Evolutionary conservation across 2,888 invertebrate genomes (phyloP), one percentile per base, ranked within the genome.

Genomic region (Nephrocerus scutellatus): DNA sequence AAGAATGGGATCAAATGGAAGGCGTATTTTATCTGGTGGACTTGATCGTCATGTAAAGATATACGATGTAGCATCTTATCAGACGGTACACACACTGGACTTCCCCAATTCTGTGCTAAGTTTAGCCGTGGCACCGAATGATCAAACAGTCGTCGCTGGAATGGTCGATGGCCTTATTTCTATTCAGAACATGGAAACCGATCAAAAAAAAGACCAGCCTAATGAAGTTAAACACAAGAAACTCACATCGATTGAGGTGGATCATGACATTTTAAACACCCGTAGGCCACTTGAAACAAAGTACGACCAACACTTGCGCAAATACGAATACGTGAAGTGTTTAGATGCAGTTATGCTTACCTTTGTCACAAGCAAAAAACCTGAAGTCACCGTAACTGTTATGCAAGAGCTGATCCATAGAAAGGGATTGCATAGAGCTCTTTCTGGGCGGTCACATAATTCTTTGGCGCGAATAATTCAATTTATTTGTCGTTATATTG

Each of bases 41-140:
- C 72, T 97, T 39, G 97, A 98, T 66, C 80, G 89, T 47, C 91
- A 92, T 70, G 84, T 95, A 0, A 95, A 93, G 70, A 78, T 96
- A 48, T 92, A 90, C 66, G 93, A 95, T 62, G 74, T 88, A 20
- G 76, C 81, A 20, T 83, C 83, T 3, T 95, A 88, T 63, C 83
- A 87, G 71, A 79, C 82, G 4, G 84, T 93, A 2, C 89, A 95
- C 57, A 88, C 87, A 8, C 73, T 95, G 40, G 84, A 87, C 61
- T 93, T 87, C 63, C 87, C 95, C 1, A 90, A 92, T 66, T 82
- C 92, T 10, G 77, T 98, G 29, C 73, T 96, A 21, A 90, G 90
- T 66, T 72, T 96, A 59, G 92, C 81, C 18, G 73, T 81, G 38
- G 77, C 81, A 2, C 73, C 75, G 48, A 74, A 75, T 59, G 90